Evolutionary conservation across 2,797 vertebrate genomes (phyloP).

Genomic region (Odontamblyopus rebecca): DNA sequence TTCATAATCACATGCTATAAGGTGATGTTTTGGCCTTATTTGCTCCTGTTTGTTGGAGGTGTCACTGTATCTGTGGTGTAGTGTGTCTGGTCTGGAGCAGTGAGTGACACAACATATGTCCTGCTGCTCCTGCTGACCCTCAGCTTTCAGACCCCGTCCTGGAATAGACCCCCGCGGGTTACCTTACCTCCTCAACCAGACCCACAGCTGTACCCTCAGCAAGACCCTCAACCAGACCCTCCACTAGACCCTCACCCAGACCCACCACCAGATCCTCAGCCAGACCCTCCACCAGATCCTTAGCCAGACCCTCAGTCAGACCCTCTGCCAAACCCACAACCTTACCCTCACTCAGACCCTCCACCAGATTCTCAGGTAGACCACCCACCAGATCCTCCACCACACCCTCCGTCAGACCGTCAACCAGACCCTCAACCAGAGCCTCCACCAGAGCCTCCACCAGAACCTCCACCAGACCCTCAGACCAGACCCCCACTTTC

Average conservation of each 20-base stretch:
- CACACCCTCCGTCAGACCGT: not conserved
- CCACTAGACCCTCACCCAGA: not conserved
- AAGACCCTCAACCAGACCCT: not conserved
- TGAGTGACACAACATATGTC: slow-evolving; percentile 72
- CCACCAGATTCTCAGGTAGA: too few species aligned
- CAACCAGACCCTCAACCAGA: not conserved
- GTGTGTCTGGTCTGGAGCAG: slow-evolving; percentile 27
- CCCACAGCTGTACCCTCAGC: not conserved
- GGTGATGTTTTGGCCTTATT: not conserved
- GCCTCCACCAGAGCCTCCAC: not conserved
- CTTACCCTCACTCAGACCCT: not conserved
- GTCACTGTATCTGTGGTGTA: slow-evolving; percentile 25
- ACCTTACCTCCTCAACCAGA: slow-evolving; percentile 33
- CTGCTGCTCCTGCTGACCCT: slow-evolving; percentile 63
- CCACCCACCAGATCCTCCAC: not conserved
- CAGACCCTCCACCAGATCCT: not conserved
- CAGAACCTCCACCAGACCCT: not conserved
- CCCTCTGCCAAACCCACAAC: not conserved
- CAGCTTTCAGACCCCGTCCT: slow-evolving; percentile 50
- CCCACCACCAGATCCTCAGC: not conserved
- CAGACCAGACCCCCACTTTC: too few species aligned
- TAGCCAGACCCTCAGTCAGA: not conserved
- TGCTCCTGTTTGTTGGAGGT: not conserved
- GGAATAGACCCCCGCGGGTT: slow-evolving; percentile 57
- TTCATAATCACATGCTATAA: not conserved